Conservation (phyloP, 2,888 invertebrate species). For the Ophioninae sp. region DNA sequence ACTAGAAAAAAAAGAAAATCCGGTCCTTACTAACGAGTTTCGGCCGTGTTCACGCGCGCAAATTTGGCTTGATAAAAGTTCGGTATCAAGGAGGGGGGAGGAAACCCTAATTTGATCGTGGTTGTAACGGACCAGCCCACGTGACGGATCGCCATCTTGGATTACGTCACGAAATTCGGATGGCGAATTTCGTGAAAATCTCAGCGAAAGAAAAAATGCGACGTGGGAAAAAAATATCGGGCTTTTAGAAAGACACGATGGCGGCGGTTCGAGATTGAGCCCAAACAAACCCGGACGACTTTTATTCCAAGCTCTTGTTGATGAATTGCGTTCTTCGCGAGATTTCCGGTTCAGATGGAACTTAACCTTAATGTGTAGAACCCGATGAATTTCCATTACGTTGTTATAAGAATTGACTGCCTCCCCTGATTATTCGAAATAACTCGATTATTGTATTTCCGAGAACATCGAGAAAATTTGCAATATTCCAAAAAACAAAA, state of each 20-base stretch:
- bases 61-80: not conserved
- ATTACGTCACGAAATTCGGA: too few species aligned
- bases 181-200: too few species aligned
- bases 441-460: too few species aligned
- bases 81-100: not conserved
- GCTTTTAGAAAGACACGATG: not conserved
- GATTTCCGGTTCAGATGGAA: not conserved
- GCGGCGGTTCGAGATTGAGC: too few species aligned
- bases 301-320: not conserved
- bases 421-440: not conserved
- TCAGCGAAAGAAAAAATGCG: not conserved
- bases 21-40: too few species aligned
- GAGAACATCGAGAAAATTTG: too few species aligned
- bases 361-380: not conserved
- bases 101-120: not conserved
- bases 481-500: constrained; percentile 4
- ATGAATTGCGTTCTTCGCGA: not conserved
- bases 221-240: not conserved
- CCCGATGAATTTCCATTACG: constrained; percentile 25
- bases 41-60: too few species aligned
- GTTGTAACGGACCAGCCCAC: not conserved
- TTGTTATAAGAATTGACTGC: constrained; percentile 13
- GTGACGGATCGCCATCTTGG: not conserved
- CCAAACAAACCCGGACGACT: not conserved
- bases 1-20: too few species aligned